Conservation (phyloP, 2,797 vertebrate genomes). For the Poecile montanus region DNA sequence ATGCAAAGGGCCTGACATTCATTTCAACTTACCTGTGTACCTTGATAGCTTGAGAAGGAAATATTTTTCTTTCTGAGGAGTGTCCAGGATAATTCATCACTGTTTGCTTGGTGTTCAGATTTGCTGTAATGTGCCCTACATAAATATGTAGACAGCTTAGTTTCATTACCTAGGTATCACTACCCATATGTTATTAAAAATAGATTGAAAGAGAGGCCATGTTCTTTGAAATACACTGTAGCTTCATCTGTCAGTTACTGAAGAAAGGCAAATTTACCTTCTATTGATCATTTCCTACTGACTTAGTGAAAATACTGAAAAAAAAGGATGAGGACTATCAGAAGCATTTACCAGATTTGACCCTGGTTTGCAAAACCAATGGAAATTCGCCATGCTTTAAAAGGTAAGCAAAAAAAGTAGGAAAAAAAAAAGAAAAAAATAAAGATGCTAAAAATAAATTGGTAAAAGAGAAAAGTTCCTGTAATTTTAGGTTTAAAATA, state of each 20-base stretch:
- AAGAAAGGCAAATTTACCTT: slow-evolving; percentile 33
- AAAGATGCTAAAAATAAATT: slow-evolving; percentile 79
- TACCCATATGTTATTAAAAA: background rate
- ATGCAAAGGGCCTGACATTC: background rate
- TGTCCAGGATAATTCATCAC: slow-evolving; percentile 27
- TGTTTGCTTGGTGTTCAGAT: slow-evolving; percentile 12
- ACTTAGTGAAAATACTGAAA: background rate
- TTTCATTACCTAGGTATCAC: slow-evolving; percentile 25
- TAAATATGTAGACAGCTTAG: slow-evolving; percentile 54
- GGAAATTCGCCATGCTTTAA: slow-evolving; percentile 60
- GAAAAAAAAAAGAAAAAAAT: slow-evolving; percentile 59
- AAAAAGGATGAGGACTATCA: background rate
- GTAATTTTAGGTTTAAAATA: slow-evolving; percentile 82
- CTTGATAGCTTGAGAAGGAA: slow-evolving; percentile 6
- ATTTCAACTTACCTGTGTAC: slow-evolving; percentile 23
- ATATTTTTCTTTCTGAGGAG: slow-evolving; percentile 25
- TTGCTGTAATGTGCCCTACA: slow-evolving; percentile 31
- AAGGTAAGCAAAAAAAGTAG: slow-evolving; percentile 45
- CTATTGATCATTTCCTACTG: slow-evolving; percentile 32
- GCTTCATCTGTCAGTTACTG: background rate
- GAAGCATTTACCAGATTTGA: slow-evolving; percentile 18
- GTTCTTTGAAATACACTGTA: slow-evolving; percentile 14
- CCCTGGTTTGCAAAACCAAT: slow-evolving; percentile 49
- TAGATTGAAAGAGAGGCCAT: background rate
- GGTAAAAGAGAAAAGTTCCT: slow-evolving; percentile 76